Percentiles rank a stretch among this genome's conserved stretches.
These are phyloP conservation scores for Arenicola marina DNA, from an alignment of 2,888 invertebrate genomes.

Conservation along the genomic window DNA sequence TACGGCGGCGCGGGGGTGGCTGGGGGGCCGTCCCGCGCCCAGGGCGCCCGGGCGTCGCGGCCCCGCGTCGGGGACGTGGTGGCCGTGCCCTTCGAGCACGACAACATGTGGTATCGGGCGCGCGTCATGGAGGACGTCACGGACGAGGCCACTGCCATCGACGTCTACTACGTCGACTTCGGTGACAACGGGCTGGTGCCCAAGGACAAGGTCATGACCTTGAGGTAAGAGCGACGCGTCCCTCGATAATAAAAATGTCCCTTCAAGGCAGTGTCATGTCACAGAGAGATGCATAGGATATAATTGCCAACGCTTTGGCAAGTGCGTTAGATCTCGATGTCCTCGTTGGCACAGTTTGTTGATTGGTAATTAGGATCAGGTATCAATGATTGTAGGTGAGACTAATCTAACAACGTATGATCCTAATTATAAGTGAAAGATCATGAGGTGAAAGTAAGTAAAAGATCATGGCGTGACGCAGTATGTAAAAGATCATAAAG, in stretches of 20 bases:
- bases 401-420: too few species aligned
- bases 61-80: constrained; percentile 43
- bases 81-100: constrained; percentile 55
- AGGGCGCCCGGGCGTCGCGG: neutral
- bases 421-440: neutral
- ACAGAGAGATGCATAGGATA: neutral
- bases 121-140: constrained; percentile 75
- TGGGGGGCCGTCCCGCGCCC: too few species aligned
- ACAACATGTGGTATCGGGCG: constrained; percentile 84
- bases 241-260: neutral
- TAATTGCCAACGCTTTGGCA: too few species aligned
- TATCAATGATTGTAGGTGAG: too few species aligned
- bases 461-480: too few species aligned
- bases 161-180: constrained; percentile 90
- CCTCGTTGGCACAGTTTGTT: too few species aligned
- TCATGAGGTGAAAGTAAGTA: too few species aligned
- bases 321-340: too few species aligned
- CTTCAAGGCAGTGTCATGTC: neutral
- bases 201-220: constrained; percentile 81
- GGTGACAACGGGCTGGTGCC: constrained; percentile 87
- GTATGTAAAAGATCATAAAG: too few species aligned
- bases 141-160: constrained; percentile 72
- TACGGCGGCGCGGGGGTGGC: constrained; percentile 66
- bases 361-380: too few species aligned
- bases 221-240: constrained; percentile 63